Evolutionary conservation across 2,113 vertebrate species (phyloP).

Genomic region (Microcebus murinus): DNA sequence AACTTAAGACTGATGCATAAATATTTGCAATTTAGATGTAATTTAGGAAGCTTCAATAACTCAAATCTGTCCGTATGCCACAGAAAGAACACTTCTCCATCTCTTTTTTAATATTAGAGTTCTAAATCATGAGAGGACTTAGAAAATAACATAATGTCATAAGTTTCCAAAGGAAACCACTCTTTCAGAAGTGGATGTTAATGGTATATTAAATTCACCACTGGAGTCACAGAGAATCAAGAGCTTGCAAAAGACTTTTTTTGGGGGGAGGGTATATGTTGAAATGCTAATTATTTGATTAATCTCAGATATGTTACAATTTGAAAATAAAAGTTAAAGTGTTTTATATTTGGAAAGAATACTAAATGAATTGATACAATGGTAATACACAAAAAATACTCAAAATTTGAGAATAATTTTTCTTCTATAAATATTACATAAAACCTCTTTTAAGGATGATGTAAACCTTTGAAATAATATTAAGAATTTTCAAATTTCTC

Average conservation of each 20-base stretch:
- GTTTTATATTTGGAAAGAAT: conserved; percentile 18
- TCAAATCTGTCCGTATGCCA: not conserved
- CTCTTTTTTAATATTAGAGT: not conserved
- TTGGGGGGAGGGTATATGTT: not conserved
- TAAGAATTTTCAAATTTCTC: not conserved
- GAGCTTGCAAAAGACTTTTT: not conserved
- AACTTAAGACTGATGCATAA: not conserved
- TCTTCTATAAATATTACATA: not conserved
- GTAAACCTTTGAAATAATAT: conserved; percentile 37
- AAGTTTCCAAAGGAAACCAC: conserved; percentile 3
- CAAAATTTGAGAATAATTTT: not conserved
- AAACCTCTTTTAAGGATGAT: conserved; percentile 9
- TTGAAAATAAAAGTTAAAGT: conserved; percentile 41
- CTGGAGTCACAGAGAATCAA: not conserved
- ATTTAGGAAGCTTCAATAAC: conserved; percentile 50
- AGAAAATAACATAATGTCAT: conserved; percentile 26
- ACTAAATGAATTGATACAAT: not conserved
- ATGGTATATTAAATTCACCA: not conserved
- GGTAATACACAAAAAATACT: not conserved
- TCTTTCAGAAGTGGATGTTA: conserved; percentile 35
- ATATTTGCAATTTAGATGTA: conserved; percentile 66
- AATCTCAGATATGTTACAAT: not conserved
- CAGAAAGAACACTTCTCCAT: conserved; percentile 24
- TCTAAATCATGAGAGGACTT: conserved; percentile 38
- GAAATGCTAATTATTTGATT: not conserved